Evolutionary conservation across 2,113 vertebrate genomes (phyloP).

Genomic region (Upupa epops): DNA sequence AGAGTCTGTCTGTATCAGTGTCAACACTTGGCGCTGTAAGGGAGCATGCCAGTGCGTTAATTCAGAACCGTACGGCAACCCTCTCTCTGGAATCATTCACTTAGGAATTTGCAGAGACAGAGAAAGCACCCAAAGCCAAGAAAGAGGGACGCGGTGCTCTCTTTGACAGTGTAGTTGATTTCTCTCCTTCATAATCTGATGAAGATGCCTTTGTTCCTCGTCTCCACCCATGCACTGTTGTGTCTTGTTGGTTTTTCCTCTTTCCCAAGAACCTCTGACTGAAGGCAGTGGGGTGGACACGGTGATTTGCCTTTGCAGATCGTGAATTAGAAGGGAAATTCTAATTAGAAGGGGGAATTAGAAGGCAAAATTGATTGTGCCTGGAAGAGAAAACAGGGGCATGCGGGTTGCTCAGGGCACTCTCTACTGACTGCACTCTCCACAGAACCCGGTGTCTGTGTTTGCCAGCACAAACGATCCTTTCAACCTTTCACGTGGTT

Average conservation of each 20-base stretch:
- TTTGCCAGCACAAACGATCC: neutral
- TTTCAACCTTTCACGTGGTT: neutral
- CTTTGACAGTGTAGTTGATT: neutral
- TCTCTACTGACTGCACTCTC: neutral
- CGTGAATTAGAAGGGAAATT: too few relatives aligned
- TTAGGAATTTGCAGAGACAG: neutral
- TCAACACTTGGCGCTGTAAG: neutral
- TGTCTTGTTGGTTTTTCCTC: neutral
- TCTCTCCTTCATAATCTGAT: neutral
- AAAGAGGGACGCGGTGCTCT: neutral
- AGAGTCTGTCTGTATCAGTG: neutral
- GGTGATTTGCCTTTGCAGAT: neutral
- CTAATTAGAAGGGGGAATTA: too few relatives aligned
- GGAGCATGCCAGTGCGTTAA: neutral
- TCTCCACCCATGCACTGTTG: neutral
- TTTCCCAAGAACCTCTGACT: neutral
- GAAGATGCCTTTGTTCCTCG: neutral
- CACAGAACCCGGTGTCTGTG: neutral
- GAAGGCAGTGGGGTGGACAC: neutral
- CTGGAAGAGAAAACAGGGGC: neutral
- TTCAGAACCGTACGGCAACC: neutral
- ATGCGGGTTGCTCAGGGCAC: neutral
- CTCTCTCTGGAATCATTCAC: neutral
- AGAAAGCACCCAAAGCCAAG: neutral
- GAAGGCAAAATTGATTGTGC: neutral